These are phyloP conservation scores for Agrilus mali DNA, from an alignment of 2,888 invertebrate genomes.

Conservation along the genomic window DNA sequence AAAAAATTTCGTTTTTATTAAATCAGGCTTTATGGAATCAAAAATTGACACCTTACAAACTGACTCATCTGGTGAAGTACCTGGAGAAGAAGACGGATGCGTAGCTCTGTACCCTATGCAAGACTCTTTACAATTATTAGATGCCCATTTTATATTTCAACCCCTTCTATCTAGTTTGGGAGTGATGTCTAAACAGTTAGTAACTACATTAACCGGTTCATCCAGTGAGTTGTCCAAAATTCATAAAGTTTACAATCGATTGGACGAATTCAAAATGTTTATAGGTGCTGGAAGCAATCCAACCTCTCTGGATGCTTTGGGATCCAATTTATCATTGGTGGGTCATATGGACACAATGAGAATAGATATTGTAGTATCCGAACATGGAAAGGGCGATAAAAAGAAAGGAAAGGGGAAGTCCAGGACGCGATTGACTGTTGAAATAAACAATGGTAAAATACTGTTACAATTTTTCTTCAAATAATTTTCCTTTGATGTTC, in stretches of 20 bases:
- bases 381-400: slow-evolving; percentile 56
- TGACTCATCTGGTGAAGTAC: slow-evolving; percentile 38
- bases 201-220: slow-evolving; percentile 28
- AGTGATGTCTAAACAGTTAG: slow-evolving; percentile 79
- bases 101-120: slow-evolving; percentile 65
- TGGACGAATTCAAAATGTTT: slow-evolving; percentile 19
- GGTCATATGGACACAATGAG: slow-evolving; percentile 79
- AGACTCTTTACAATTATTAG: slow-evolving; percentile 71
- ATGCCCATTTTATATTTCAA: slow-evolving; percentile 89
- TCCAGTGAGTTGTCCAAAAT: slow-evolving; percentile 19
- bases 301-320: slow-evolving; percentile 74
- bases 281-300: slow-evolving; percentile 42
- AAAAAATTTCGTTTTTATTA: no score
- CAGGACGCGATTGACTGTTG: slow-evolving; percentile 26
- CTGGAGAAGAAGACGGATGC: slow-evolving; percentile 43
- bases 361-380: slow-evolving; percentile 91
- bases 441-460: slow-evolving; percentile 22
- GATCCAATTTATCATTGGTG: slow-evolving; percentile 71
- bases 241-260: background rate
- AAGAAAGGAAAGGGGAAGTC: slow-evolving; percentile 38
- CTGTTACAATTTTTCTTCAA: no score
- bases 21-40: slow-evolving; percentile 26
- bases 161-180: slow-evolving; percentile 81
- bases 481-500: no score
- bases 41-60: slow-evolving; percentile 31